A percentile compares a stretch with the other conserved stretches of the same genome.
These are phyloP conservation scores for Cyphomyrmex costatus DNA, from an alignment of 1,140 invertebrate species.

Conservation along the genomic window DNA sequence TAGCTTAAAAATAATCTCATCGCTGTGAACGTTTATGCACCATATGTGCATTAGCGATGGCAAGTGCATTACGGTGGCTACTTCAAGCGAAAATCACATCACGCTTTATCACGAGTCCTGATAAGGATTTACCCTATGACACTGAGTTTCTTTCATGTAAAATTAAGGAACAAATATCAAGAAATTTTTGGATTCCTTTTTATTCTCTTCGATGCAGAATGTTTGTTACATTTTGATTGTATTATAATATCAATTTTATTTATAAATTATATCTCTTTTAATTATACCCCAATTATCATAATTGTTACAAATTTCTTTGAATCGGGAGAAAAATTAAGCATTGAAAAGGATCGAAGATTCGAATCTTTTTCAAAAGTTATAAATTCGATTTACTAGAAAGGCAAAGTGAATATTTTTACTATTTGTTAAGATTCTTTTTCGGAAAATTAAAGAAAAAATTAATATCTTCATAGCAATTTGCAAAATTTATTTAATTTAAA, in stretches of 20 bases:
- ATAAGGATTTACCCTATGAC: background rate
- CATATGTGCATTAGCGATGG: slow-evolving; percentile 36
- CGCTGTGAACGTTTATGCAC: slow-evolving; percentile 45
- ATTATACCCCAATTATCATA: background rate
- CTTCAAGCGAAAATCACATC: slow-evolving; percentile 21
- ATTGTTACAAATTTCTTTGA: background rate
- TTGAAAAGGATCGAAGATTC: background rate
- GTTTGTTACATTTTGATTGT: background rate
- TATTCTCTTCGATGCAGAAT: background rate
- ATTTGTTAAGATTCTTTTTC: background rate
- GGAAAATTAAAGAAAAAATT: background rate
- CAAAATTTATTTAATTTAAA: background rate
- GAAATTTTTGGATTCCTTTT: background rate
- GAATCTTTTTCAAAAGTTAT: background rate
- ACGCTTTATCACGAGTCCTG: slow-evolving; percentile 3
- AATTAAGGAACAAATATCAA: background rate
- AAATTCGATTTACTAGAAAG: background rate
- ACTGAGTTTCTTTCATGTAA: background rate
- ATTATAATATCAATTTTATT: background rate
- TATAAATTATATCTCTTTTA: background rate
- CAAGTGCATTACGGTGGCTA: slow-evolving; percentile 3
- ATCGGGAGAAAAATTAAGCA: background rate
- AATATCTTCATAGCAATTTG: slow-evolving; percentile 16
- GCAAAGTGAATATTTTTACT: background rate
- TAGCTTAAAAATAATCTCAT: slow-evolving; percentile 59